Evolutionary conservation across 2,113 vertebrate genomes (phyloP), one percentile per base, ranked within the genome.

Genomic region (Rhegmatorhina hoffmannsi): DNA sequence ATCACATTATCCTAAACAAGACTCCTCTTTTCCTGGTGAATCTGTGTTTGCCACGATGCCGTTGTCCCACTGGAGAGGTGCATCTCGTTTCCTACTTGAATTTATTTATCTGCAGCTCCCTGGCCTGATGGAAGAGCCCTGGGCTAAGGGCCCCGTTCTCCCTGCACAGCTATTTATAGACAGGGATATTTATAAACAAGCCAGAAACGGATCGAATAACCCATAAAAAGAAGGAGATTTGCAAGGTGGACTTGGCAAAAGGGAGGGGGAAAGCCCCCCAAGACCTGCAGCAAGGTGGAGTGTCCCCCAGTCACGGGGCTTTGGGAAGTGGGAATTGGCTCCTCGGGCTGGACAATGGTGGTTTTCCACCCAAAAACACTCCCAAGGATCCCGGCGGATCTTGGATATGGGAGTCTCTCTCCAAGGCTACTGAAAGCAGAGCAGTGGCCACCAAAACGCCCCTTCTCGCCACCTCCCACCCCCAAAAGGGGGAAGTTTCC

Each of bases 381-480:
- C 49, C 19, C 23, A 3, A 8, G 29, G 20, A 1, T 8, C 8
- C 23, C 5, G 11, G 43, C 0, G 5, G 31, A 3, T 49, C 14
- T 12, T 9, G 44, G 66, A 5, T 47, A 2, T 0, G 24, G 23
- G 16, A 6, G 13, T 38, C 13, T 11, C 19, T 28, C 24, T 31
- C 18, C 3, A 3, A 46, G 59, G 52, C 70, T 38, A 13, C 38
- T 11, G 53, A 24, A 24, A 59, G 17, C 16, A 21, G 46, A 23
- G 36, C 0, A 1, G 34, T 26, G 77, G 44, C 74, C 74, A 76
- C 43, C 11, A 8, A 83, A 69, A 23, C 1, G 2, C 10, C 7
- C 3, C 0, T 70, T 46, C 33, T 23, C 11, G 50, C 29, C 63
- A 34, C 8, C 20, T 49, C 17, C 20, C 0, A 0, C 1, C 36